Conservation (phyloP, 2,888 invertebrate species). For the Nomada flava region DNA sequence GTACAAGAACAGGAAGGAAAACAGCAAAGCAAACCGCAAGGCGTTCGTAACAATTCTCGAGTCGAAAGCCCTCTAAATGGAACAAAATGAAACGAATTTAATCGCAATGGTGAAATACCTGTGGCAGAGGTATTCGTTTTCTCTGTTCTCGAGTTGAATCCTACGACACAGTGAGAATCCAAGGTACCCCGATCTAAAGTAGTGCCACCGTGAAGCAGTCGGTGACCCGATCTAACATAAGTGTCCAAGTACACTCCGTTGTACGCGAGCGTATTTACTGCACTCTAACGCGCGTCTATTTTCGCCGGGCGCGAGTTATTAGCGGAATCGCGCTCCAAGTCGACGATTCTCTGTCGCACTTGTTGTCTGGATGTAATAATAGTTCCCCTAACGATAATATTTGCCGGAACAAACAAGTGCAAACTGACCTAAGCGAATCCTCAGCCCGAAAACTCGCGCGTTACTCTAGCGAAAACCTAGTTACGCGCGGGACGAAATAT, state of each 20-base stretch:
- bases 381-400: conserved; percentile 67
- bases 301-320: conserved; percentile 70
- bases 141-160: no score
- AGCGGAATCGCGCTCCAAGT: conserved; percentile 63
- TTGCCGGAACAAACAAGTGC: conserved; percentile 62
- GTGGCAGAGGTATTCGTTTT: no score
- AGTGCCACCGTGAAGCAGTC: conserved; percentile 35
- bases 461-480: not conserved
- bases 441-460: conserved; percentile 3
- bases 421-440: conserved; percentile 22
- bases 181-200: conserved; percentile 4
- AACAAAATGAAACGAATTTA: no score
- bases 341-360: conserved; percentile 64
- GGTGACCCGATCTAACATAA: conserved; percentile 57
- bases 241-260: conserved; percentile 53
- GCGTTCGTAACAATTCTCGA: no score
- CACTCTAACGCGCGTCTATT: conserved; percentile 67
- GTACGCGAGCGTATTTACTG: conserved; percentile 55
- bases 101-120: no score
- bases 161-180: not conserved
- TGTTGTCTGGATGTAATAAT: conserved; percentile 73
- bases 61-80: no score
- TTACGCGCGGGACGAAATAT: not conserved
- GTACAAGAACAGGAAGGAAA: no score
- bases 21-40: no score